phyloP scores from a whole-genome alignment of 1,140 invertebrate species.

The Pseudachorutes palmiensis region DNA sequence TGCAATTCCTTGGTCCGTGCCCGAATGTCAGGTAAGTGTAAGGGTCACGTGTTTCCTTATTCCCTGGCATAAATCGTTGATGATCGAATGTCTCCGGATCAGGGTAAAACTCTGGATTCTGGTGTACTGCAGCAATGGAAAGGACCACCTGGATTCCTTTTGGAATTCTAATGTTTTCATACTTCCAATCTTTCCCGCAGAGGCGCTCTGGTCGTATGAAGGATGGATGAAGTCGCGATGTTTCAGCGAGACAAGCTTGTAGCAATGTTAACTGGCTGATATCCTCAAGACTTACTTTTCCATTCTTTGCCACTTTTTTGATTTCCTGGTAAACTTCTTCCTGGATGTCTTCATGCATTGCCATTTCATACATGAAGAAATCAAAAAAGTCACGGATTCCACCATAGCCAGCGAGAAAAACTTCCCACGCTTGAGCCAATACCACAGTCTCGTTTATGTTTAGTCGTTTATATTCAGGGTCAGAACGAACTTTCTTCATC shows the following conservation, averaged over 20 bases:
- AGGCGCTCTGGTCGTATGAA: conserved; percentile 15
- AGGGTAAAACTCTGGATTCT: conserved; percentile 34
- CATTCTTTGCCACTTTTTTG: not conserved
- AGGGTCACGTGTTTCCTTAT: conserved; percentile 32
- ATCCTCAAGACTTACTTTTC: conserved; percentile 16
- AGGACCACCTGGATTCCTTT: conserved; percentile 47
- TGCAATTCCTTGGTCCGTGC: conserved; percentile 45
- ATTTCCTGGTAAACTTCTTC: not conserved
- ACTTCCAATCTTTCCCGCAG: conserved; percentile 17
- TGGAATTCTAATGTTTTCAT: conserved; percentile 17
- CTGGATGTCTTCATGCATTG: not conserved
- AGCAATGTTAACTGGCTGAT: conserved; percentile 26
- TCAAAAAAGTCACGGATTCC: not conserved
- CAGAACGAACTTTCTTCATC: not conserved
- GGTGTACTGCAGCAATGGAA: conserved; percentile 52
- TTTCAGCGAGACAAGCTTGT: conserved; percentile 27
- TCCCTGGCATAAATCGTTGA: conserved; percentile 34
- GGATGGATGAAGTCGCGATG: conserved; percentile 11
- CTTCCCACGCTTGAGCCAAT: not conserved
- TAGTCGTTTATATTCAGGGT: not conserved
- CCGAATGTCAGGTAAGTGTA: conserved; percentile 44
- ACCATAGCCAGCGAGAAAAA: not conserved
- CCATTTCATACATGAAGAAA: not conserved
- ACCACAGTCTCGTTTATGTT: not conserved
- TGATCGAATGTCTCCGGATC: conserved; percentile 40